Evolutionary conservation across 2,113 vertebrate genomes (phyloP).

Genomic region (Amphilophus citrinellus): DNA sequence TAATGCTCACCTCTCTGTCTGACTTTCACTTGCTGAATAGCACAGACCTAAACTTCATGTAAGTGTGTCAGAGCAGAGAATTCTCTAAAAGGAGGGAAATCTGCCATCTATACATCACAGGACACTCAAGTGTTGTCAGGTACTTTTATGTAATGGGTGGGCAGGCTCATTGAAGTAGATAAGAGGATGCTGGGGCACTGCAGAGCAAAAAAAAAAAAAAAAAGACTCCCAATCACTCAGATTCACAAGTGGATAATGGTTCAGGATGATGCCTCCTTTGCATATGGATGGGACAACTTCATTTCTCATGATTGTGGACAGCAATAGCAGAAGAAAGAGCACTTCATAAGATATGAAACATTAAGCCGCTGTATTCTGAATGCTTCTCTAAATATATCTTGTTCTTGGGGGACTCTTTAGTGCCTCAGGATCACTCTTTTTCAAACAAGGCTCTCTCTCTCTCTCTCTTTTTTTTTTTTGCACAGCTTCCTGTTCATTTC

Average conservation of each 20-base stretch:
- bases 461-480: neutral
- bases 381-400: neutral
- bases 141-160: conserved; percentile 42
- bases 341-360: conserved; percentile 9
- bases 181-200: conserved; percentile 39
- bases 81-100: conserved; percentile 33
- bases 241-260: conserved; percentile 62
- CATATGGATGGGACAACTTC: conserved; percentile 23
- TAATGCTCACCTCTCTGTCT: neutral
- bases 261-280: conserved; percentile 39
- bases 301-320: conserved; percentile 6
- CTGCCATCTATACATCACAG: conserved; percentile 37
- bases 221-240: conserved; percentile 47
- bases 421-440: neutral
- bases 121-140: conserved; percentile 49
- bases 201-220: conserved; percentile 13
- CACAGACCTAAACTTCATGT: conserved; percentile 19
- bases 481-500: neutral
- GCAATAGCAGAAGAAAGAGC: conserved; percentile 5
- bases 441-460: neutral
- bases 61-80: conserved; percentile 7
- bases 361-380: neutral
- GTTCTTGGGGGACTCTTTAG: neutral
- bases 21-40: neutral
- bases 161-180: conserved; percentile 35